A percentile compares a stretch with the other conserved stretches of the same genome.
Evolutionary conservation across 2,888 invertebrate species (phyloP).

Genomic region (Rhabditoides inermis): DNA sequence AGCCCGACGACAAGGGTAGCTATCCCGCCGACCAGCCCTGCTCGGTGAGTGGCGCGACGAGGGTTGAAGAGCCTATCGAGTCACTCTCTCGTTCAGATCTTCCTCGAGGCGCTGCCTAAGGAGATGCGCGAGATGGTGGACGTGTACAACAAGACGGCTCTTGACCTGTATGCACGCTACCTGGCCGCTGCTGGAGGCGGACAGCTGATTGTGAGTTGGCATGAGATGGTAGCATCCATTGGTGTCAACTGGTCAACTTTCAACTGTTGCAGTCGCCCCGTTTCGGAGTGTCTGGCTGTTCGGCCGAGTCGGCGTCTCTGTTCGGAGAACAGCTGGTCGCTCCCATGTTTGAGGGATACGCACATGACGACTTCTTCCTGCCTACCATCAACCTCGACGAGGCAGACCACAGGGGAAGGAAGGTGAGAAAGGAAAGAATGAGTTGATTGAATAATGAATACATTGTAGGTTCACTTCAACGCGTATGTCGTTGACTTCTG

Average conservation of each 20-base stretch:
- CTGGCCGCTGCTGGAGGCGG: conserved; percentile 28
- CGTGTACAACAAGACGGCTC: conserved; percentile 36
- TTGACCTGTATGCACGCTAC: conserved; percentile 31
- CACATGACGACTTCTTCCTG: conserved; percentile 35
- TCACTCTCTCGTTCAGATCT: conserved; percentile 11
- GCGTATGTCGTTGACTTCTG: conserved; percentile 49
- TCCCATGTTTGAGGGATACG: conserved; percentile 33
- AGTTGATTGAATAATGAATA: conserved; percentile 11
- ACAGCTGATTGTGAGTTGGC: conserved; percentile 26
- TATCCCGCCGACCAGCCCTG: conserved; percentile 12
- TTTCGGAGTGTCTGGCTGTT: conserved; percentile 1
- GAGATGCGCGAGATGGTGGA: conserved; percentile 15
- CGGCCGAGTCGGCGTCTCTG: conserved; percentile 10
- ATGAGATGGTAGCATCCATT: background rate
- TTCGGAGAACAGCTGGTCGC: conserved; percentile 28
- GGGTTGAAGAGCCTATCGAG: too few relatives aligned
- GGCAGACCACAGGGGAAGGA: conserved; percentile 39
- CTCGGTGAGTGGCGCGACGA: conserved; percentile 8
- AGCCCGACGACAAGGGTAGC: conserved; percentile 22
- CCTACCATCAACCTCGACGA: conserved; percentile 25
- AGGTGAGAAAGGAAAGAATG: conserved; percentile 15
- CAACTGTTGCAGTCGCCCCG: background rate
- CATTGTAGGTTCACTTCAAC: conserved; percentile 37
- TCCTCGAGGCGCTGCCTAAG: conserved; percentile 22
- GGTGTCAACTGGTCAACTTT: background rate